Base-by-base conservation (phyloP, 2,113 vertebrate genomes). In the Periophthalmus modestus region DNA sequence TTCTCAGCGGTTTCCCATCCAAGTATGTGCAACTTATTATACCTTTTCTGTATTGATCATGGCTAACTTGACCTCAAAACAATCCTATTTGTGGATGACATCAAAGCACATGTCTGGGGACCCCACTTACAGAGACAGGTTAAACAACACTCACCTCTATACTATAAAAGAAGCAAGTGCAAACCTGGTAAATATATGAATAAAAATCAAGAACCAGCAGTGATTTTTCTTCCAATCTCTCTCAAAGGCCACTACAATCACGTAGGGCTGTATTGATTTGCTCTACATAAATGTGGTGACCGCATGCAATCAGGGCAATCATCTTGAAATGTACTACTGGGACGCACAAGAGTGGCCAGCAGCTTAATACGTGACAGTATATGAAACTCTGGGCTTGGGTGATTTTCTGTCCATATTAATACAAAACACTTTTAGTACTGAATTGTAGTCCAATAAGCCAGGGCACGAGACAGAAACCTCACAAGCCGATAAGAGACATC, bases 31-130 rank as follows among this genome's bases (percentile, higher is more conserved):
- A 43, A 10, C 7, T 43, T 43, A 43, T 43, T 43, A 43, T 43
- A 7, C 39, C 7, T 2, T 43, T 43, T 59, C 57, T 24, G 57
- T 28, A 28, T 2, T 52, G 2, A 34, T 46, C 46, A 23, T 24
- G 34, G 46, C 23, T 9, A 24, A 36, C n/a, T 57, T 55, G 66
- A 14, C 52, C 68, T 34, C 58, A 55, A 57, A 82, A 71, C 58
- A 46, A 57, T 28, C 52, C 7, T 46, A 71, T 78, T 75, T 84
- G 46, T 78, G 66, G 68, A 2, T 46, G 50, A 63, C 28, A 71
- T 79, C 39, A 82, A 82, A 75, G n/a, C 10, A 18, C 48, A 55
- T 55, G 7, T 78, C 72, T 80, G 24, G 76, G 76, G 85, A 75
- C 66, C 36, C 14, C 39, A 65, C 19, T 71, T 68, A 14, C 67